Evolutionary conservation across 2,797 vertebrate species (phyloP), one percentile per base, ranked within the genome.

Genomic region (Glyptemys insculpta): DNA sequence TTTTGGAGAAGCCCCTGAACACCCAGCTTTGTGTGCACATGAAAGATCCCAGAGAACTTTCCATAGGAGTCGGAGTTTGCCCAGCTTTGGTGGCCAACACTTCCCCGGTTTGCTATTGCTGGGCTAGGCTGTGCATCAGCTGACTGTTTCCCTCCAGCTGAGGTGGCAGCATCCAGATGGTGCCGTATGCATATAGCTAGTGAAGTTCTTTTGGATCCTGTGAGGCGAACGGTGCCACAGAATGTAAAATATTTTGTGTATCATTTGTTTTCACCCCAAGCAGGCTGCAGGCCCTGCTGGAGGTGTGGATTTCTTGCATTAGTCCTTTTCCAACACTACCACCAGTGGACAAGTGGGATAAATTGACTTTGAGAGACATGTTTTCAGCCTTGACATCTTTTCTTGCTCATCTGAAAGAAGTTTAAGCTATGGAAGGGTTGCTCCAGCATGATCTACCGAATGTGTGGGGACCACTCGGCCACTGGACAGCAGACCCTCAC

Each of bases 291-390:
- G 8, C 34, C 34, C 16, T 37, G 62, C 34, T 37, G 34, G 68
- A 72, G 21, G 21, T 41, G 68, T 41, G 10, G 68, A 37, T 41
- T 68, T 23, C 68, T 41, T 72, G 68, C 68, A 72, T 41, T 41
- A 21, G 16, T 68, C 18, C 65, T 72, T 72, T 37, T 41, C 34
- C 68, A 72, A 37, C 65, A 41, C 16, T 8, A n/a, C 16, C 62
- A 72, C 23, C 10, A 19, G 65, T 23, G 18, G 10, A 12, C 12
- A 31, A 37, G 9, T 19, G 54, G 84, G 54, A 56, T 49, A 29
- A 81, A 87, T 21, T 59, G 81, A 12, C 18, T 59, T 68, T 21
- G 2, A 0, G 2, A 54, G 50, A 18, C 0, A 0, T 3, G 6
- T 72, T 34, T 10, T 5, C 27, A 41, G n/a, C 6, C 62, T 78